Percentiles rank a stretch among this genome's conserved stretches.
Conservation (phyloP, 2,797 vertebrate genomes). For the Nyctalus aviator region DNA sequence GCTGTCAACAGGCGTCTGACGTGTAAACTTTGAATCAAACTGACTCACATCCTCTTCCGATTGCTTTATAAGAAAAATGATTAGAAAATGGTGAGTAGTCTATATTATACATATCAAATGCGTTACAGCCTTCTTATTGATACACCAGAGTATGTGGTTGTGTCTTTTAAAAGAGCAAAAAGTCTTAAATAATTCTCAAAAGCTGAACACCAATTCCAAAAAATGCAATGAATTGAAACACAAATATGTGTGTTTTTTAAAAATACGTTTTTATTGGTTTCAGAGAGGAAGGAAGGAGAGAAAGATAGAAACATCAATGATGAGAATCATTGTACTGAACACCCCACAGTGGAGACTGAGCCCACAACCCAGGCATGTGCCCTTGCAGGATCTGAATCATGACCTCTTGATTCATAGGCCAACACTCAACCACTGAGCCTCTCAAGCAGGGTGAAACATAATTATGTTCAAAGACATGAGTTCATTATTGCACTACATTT, state of each 20-base stretch:
- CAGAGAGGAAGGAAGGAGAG: no score
- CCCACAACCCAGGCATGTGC: no score
- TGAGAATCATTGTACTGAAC: no score
- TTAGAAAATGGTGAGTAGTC: constrained; percentile 83
- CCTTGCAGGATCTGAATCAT: no score
- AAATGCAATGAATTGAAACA: not conserved
- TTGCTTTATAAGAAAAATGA: constrained; percentile 92
- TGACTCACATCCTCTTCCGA: constrained; percentile 99
- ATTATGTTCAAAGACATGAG: not conserved
- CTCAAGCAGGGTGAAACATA: not conserved
- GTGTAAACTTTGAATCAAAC: constrained; percentile 99
- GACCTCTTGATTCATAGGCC: no score
- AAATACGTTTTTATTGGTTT: no score
- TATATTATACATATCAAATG: constrained; percentile 82
- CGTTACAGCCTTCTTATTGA: constrained; percentile 60
- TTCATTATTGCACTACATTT: constrained; percentile 14
- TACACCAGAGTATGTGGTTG: not conserved
- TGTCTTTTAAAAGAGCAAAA: not conserved
- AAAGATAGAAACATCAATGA: no score
- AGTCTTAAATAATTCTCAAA: no score
- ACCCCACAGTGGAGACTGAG: no score
- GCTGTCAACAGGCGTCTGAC: constrained; percentile 99
- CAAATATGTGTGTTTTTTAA: not conserved
- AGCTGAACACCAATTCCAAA: constrained; percentile 21
- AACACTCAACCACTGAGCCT: no score